Percentiles rank a stretch among this genome's conserved stretches.
phyloP scores from a whole-genome alignment of 2,113 vertebrate genomes.

The Charina bottae region DNA sequence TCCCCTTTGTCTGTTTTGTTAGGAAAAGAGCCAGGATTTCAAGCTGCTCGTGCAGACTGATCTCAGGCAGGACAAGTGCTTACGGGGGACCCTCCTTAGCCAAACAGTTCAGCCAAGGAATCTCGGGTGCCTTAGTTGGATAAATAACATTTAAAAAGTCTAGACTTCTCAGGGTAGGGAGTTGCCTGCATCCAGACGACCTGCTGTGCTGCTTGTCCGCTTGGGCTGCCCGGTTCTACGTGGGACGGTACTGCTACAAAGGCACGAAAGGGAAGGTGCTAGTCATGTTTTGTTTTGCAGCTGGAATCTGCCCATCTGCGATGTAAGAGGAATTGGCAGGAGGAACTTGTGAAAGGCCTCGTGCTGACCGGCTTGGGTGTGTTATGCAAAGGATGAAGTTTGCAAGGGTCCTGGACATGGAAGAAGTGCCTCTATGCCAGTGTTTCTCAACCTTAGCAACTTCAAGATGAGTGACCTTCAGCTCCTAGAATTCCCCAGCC shows the following conservation, averaged over 20 bases:
- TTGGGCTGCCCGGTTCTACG: neutral
- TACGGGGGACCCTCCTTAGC: neutral
- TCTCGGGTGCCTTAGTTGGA: neutral
- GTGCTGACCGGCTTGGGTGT: no score
- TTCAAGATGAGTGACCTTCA: no score
- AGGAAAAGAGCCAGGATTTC: neutral
- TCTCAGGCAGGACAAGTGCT: neutral
- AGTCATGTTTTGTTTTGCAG: no score
- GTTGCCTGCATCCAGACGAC: neutral
- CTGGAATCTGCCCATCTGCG: no score
- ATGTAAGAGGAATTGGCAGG: no score
- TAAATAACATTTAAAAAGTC: neutral
- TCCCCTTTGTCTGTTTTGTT: neutral
- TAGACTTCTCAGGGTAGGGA: neutral
- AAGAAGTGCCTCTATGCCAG: neutral
- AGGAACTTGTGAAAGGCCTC: no score
- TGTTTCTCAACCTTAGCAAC: no score
- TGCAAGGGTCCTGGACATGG: neutral
- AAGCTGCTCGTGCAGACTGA: neutral
- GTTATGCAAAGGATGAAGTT: no score
- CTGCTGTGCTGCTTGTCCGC: neutral
- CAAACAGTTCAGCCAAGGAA: conserved; percentile 3
- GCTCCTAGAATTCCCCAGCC: no score
- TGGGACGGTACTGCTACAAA: neutral
- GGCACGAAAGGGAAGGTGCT: neutral